Evolutionary conservation across 2,113 vertebrate genomes (phyloP).

Genomic region (Phoxinus phoxinus): DNA sequence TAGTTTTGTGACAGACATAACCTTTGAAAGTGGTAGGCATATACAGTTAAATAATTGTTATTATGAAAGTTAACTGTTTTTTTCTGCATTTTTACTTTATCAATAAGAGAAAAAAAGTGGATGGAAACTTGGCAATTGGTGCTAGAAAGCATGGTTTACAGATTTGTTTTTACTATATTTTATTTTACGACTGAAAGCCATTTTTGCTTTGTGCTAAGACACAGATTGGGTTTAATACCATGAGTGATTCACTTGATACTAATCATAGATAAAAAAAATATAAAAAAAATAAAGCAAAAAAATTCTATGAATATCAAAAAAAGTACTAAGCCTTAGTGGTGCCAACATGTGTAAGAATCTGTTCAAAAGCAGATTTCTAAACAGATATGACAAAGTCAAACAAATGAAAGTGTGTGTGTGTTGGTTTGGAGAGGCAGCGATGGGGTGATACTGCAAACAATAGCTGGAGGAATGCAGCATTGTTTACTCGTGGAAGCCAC

Average conservation of each 20-base stretch:
- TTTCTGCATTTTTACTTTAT: background rate
- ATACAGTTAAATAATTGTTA: no score
- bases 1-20: no score
- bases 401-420: conserved; percentile 36
- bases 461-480: conserved; percentile 38
- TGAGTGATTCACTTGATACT: no score
- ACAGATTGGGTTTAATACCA: no score
- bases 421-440: conserved; percentile 17
- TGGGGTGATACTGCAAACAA: conserved; percentile 35
- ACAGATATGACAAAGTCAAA: conserved; percentile 42
- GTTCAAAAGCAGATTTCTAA: conserved; percentile 26
- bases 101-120: background rate
- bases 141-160: background rate
- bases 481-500: conserved; percentile 42
- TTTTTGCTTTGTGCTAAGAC: no score
- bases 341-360: background rate
- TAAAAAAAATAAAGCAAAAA: no score
- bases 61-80: no score
- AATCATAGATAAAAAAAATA: no score
- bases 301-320: background rate
- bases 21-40: no score
- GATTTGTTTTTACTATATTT: no score
- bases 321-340: background rate
- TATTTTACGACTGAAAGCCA: no score
- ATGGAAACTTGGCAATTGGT: background rate